Evolutionary conservation across 2,797 vertebrate genomes (phyloP).

Genomic region (Buceros bicornis): DNA sequence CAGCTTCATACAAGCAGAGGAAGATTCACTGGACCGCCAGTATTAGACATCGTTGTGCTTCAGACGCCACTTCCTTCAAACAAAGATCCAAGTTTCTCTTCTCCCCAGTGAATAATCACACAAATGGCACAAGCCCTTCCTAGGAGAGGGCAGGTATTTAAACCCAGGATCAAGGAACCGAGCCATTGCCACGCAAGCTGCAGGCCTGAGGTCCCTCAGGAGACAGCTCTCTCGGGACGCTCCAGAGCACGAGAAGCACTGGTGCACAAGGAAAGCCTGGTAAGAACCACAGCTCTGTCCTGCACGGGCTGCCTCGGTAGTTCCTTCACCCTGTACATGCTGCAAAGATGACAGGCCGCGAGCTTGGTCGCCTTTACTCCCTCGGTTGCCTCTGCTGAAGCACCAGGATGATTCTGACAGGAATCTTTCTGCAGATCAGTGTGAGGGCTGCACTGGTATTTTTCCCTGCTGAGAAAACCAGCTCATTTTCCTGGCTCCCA

Average conservation of each 20-base stretch:
- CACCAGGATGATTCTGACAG: rapidly evolving
- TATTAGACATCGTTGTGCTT: neutral
- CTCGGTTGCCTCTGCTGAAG: neutral
- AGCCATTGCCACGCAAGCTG: neutral
- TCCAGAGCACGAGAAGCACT: neutral
- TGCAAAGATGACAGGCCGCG: neutral
- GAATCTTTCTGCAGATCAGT: no score
- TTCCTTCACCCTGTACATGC: neutral
- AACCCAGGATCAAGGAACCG: neutral
- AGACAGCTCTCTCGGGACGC: no score
- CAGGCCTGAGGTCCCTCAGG: neutral
- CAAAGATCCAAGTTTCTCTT: neutral
- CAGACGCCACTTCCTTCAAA: neutral
- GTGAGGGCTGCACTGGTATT: rapidly evolving
- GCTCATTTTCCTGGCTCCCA: neutral
- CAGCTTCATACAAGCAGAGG: neutral
- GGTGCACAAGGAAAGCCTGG: rapidly evolving
- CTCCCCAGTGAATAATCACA: no score
- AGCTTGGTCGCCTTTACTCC: neutral
- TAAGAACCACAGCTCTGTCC: neutral
- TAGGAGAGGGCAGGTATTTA: neutral
- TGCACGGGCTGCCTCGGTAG: neutral
- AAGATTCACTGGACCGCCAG: neutral
- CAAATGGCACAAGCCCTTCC: rapidly evolving
- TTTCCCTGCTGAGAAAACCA: rapidly evolving